Base-by-base conservation (phyloP, 2,888 invertebrate species). In the Oscheius sp. region DNA sequence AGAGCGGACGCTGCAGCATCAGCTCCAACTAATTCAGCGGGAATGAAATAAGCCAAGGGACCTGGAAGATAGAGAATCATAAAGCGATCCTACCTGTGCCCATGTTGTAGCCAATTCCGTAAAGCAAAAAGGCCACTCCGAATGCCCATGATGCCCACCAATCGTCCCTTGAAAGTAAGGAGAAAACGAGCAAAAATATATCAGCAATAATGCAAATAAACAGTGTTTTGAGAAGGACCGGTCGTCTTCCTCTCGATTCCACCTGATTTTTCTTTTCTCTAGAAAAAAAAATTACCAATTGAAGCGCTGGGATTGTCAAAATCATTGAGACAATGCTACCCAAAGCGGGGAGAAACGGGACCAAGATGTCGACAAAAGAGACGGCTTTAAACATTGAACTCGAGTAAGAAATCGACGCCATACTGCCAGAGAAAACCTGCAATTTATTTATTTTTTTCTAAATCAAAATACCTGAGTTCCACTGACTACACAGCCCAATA, bases 321-420 rank as follows among this genome's bases (percentile, higher is more conserved):
- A 84, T 23, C 8, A 81, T 80, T 2, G 82, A 82, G 27, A 84
- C 55, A 8, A 84, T 71, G 5, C 80, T 73, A 0, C 82, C 84
- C 12, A 84, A 65, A 4, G 82, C 78, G 0, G 84, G 84, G 1
- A 84, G 70, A 65, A 77, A 82, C 2, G 82, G 81, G 25, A 82
- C 75, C 2, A 84, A 70, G 1, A 72, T 50, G 34, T 73, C 75
- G 27, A 81, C 70, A 68, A 84, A 82, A 1, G 82, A 79, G 6
- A 84, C 82, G 0, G 82, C 76, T 23, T 61, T 65, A 73, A 84
- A 84, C 83, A 84, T 84, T 27, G 81, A 71, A 34, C 82, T 84
- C 17, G 82, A 82, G 53, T 84, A 84, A 0, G 81, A 78, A 6
- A 82, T 80, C 0, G 81, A 74, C 1, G 80, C 83, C 84, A 84